Conservation (phyloP, 2,888 invertebrate genomes). For the Desoria tigrina region DNA sequence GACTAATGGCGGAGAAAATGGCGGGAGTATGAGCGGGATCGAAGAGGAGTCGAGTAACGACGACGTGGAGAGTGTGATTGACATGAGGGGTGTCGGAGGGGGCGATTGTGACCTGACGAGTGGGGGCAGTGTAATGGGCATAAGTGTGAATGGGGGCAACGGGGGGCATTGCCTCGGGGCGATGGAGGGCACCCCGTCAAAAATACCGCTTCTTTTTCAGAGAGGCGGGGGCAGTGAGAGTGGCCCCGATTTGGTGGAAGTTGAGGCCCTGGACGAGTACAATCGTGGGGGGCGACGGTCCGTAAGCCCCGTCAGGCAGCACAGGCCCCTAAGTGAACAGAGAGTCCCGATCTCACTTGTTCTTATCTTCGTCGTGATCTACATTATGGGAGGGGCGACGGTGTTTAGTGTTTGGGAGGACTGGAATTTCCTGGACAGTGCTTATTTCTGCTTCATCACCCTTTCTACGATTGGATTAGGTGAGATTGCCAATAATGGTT, state of each 20-base stretch:
- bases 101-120: conserved; percentile 20
- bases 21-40: conserved; percentile 54
- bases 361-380: conserved; percentile 69
- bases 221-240: conserved; percentile 31
- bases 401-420: conserved; percentile 78
- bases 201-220: conserved; percentile 68
- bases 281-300: conserved; percentile 56
- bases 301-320: conserved; percentile 54
- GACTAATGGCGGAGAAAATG: conserved; percentile 28
- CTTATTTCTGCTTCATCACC: conserved; percentile 82
- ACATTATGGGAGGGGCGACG: conserved; percentile 74
- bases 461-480: conserved; percentile 81
- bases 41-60: conserved; percentile 65
- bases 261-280: conserved; percentile 56
- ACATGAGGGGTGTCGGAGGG: conserved; percentile 26
- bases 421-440: conserved; percentile 77
- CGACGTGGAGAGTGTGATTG: conserved; percentile 61
- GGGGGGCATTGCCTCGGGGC: not conserved
- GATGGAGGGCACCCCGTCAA: conserved; percentile 70
- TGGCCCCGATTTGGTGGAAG: conserved; percentile 55
- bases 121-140: conserved; percentile 7
- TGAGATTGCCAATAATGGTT: too few relatives aligned
- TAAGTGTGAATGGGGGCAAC: conserved; percentile 14
- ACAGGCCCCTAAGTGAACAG: conserved; percentile 42
- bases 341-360: conserved; percentile 67